Conservation (phyloP, 2,888 invertebrate genomes). For the Drosophila pseudotalamancana region DNA sequence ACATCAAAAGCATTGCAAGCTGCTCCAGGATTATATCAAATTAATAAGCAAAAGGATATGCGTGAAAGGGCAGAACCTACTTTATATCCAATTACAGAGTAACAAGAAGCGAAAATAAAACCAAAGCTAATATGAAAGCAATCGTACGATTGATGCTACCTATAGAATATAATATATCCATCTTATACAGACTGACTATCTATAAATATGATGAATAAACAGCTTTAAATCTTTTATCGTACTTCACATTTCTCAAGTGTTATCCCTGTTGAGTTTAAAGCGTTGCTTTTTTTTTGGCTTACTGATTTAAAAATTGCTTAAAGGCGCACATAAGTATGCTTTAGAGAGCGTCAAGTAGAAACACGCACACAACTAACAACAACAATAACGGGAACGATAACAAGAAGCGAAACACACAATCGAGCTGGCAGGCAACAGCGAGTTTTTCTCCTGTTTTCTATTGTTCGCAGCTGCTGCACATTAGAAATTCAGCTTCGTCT, state of each 20-base stretch:
- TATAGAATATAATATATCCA: too few relatives aligned
- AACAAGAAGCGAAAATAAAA: neutral
- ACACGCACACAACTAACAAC: conserved; percentile 40
- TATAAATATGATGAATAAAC: too few relatives aligned
- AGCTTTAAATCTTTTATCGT: too few relatives aligned
- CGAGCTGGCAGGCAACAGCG: conserved; percentile 43
- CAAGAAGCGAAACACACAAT: conserved; percentile 63
- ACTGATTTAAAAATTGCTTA: conserved; percentile 62
- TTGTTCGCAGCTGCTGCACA: conserved; percentile 80
- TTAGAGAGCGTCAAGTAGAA: conserved; percentile 17
- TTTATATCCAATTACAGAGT: conserved; percentile 15
- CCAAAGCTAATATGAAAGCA: conserved; percentile 6
- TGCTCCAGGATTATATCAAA: conserved; percentile 14
- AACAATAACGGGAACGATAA: conserved; percentile 49
- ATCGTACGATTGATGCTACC: too few relatives aligned
- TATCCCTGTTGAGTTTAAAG: too few relatives aligned
- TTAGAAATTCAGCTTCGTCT: conserved; percentile 80
- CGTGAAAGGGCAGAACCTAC: conserved; percentile 14
- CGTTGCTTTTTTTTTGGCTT: conserved; percentile 15
- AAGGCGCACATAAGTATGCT: conserved; percentile 54
- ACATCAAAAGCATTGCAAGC: conserved; percentile 45
- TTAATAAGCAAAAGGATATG: conserved; percentile 26
- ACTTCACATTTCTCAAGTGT: too few relatives aligned
- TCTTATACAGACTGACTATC: too few relatives aligned
- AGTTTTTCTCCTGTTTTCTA: conserved; percentile 55